A percentile compares a stretch with the other conserved stretches of the same genome.
phyloP scores from a whole-genome alignment of 2,797 vertebrate genomes.

The Tympanoctomys barrerae region DNA sequence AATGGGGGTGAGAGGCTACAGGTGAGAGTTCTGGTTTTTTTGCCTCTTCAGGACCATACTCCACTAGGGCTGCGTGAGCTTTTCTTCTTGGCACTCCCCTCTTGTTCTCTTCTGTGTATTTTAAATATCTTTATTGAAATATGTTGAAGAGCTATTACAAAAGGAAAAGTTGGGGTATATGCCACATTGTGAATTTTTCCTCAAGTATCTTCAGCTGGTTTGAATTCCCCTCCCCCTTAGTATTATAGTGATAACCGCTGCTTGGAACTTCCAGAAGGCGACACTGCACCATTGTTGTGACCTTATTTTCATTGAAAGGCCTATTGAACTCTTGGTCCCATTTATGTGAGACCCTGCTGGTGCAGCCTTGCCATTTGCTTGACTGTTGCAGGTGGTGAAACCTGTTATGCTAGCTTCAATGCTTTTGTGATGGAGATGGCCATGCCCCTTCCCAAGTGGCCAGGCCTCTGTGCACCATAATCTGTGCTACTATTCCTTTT shows the following conservation, averaged over 20 bases:
- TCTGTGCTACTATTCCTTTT: not conserved
- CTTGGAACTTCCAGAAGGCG: not conserved
- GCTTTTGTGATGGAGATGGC: not conserved
- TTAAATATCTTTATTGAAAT: not conserved
- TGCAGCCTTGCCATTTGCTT: not conserved
- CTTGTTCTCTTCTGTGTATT: not conserved
- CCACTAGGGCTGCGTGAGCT: not conserved
- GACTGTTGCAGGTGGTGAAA: not conserved
- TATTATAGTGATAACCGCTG: not conserved
- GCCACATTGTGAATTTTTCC: not conserved
- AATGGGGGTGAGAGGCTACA: not conserved
- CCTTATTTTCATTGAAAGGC: conserved; percentile 20
- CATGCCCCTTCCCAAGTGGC: not conserved
- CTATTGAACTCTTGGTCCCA: not conserved
- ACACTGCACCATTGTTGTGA: conserved; percentile 30
- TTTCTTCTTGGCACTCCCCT: not conserved
- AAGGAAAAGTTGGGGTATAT: not conserved
- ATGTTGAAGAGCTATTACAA: not conserved
- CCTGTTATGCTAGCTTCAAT: not conserved
- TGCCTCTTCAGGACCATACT: not conserved
- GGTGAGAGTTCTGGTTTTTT: not conserved
- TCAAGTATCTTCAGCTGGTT: not conserved
- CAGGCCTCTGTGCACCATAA: not conserved
- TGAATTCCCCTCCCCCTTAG: not conserved
- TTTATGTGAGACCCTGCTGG: not conserved